These are phyloP conservation scores for Rhynchonycteris naso DNA, from an alignment of 2,797 vertebrate genomes.

Conservation along the genomic window DNA sequence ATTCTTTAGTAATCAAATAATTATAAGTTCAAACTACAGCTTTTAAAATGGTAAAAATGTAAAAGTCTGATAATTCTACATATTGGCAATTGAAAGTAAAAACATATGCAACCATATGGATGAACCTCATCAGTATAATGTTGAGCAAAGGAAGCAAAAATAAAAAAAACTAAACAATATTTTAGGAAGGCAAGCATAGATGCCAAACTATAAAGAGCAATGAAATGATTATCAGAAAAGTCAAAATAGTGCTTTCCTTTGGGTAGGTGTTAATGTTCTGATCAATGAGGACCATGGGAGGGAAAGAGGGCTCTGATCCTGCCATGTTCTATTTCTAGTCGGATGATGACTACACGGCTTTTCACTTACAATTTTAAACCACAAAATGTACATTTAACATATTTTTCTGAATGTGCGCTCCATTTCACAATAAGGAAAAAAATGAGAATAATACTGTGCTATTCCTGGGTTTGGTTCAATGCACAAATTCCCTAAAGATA, in stretches of 20 bases:
- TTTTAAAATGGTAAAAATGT: not conserved
- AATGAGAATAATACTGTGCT: not conserved
- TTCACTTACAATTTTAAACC: not conserved
- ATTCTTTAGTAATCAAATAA: slow-evolving; percentile 24
- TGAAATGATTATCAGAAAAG: not conserved
- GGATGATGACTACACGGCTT: not conserved
- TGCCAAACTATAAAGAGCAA: not conserved
- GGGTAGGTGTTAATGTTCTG: not conserved
- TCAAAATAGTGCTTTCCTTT: not conserved
- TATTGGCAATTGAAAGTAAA: not conserved
- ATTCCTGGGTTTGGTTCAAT: not conserved
- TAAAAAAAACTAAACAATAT: not conserved
- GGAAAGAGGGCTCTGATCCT: not conserved
- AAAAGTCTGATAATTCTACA: not conserved
- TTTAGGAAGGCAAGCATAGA: not conserved
- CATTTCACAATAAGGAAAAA: not conserved
- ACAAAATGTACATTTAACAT: not conserved
- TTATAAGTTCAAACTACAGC: not conserved
- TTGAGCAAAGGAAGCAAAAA: not conserved
- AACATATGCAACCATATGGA: not conserved
- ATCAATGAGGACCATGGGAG: not conserved
- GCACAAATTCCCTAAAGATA: not conserved
- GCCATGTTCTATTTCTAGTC: not conserved
- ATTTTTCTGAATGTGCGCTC: not conserved
- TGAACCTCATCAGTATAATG: not conserved